Base-by-base conservation (phyloP, 2,113 vertebrate genomes). In the Cheirogaleus medius region DNA sequence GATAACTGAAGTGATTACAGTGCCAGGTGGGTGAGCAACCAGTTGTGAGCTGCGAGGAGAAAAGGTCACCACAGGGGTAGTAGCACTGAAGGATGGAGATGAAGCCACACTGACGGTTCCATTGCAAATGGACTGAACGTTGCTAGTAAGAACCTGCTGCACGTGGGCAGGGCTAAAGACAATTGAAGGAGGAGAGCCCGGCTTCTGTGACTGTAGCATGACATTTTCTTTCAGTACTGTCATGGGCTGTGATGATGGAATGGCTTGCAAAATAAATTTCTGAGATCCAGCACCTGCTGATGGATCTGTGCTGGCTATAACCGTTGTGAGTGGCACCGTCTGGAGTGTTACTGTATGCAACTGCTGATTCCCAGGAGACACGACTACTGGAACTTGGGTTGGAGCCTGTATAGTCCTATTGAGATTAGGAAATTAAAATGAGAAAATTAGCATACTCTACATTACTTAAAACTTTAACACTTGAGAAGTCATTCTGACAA, bases 141-240 rank as follows among this genome's bases (percentile, higher is more conserved):
- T 99, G 98, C 98, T 98, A 56, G 98, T 97, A 71, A 99, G 98
- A 92, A 99, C 98, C 90, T 99, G 99, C 91, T 99, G 98, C 5
- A 98, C 96, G 7, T 98, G 98, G n/a, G 98, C 98, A 18, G 98
- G 98, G 84, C 98, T 98, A 80, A 99, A 86, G 87, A 99, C 98
- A 37, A 99, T 98, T 0, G 99, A 98, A 77, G 99, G 98, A 66
- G 99, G 97, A 0, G 99, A 98, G 74, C 98, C 98, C 0, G 98
- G 97, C 97, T 98, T 99, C 69, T 97, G 98, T 68, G 99, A 95
- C 92, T 98, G 99, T 0, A 99, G 96, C 98, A 99, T 27, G 86
- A 99, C 96, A 0, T 99, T 99, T 94, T 99, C 99, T 83, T 99
- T 99, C n/a, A 99, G 98, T 81, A 99, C 98, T 1, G 99, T 99